A percentile compares a stretch with the other conserved stretches of the same genome.
Evolutionary conservation across 2,797 vertebrate genomes (phyloP).

Genomic region (Passerculus sandwichensis): DNA sequence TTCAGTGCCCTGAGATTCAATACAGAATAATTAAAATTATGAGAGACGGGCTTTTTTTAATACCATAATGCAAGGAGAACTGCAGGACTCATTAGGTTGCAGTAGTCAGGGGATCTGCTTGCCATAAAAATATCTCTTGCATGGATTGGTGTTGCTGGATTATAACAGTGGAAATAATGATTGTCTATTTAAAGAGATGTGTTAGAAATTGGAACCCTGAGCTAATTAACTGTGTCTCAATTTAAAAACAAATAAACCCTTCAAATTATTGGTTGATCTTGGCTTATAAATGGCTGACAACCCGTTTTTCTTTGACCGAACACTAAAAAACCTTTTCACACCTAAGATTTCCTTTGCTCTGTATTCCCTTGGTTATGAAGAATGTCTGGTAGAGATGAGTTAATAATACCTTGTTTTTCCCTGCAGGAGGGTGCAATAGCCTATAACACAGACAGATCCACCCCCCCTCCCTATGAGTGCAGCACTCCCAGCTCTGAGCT

Average conservation of each 20-base stretch:
- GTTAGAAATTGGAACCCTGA: not conserved
- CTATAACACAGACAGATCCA: slow-evolving; percentile 78
- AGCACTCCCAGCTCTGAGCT: slow-evolving; percentile 88
- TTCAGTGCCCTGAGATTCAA: not conserved
- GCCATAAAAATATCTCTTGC: not conserved
- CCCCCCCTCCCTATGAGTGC: slow-evolving; percentile 82
- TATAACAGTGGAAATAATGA: not conserved
- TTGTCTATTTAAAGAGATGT: not conserved
- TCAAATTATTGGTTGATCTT: not conserved
- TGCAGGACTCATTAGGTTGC: not conserved
- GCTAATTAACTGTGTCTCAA: not conserved
- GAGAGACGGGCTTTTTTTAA: not conserved
- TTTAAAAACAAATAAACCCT: not conserved
- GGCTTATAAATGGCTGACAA: not conserved
- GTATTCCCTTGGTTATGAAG: not conserved
- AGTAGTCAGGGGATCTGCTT: not conserved
- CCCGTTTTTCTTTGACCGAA: not conserved
- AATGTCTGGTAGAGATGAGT: not conserved
- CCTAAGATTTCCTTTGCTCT: not conserved
- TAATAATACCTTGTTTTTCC: not conserved
- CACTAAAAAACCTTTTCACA: not conserved
- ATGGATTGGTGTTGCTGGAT: not conserved
- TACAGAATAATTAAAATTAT: not conserved
- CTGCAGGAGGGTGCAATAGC: slow-evolving; percentile 82
- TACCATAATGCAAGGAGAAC: not conserved